These are phyloP conservation scores for Erpobdella octoculata DNA, from an alignment of 2,888 invertebrate species.

Conservation along the genomic window DNA sequence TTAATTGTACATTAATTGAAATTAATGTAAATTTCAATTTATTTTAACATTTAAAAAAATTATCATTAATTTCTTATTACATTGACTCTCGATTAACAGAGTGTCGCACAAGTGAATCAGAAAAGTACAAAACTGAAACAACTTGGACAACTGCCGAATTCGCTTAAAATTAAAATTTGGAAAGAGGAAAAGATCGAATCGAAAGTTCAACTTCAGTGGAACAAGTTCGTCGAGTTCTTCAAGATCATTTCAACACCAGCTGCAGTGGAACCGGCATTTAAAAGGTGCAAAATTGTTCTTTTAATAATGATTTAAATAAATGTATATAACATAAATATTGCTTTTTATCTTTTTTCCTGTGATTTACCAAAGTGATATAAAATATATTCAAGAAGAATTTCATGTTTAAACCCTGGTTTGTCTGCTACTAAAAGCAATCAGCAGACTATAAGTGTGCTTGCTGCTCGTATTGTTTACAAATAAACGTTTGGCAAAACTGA, in stretches of 20 bases:
- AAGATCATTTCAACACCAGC: conserved; percentile 6
- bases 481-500: too few species aligned
- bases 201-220: background rate
- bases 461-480: too few species aligned
- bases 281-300: background rate
- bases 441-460: too few species aligned
- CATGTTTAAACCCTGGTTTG: too few species aligned
- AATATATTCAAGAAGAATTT: too few species aligned
- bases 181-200: background rate
- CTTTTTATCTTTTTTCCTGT: too few species aligned
- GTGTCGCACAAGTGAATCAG: background rate
- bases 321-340: too few species aligned
- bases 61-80: background rate
- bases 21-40: background rate
- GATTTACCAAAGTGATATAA: too few species aligned
- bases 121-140: background rate
- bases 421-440: too few species aligned
- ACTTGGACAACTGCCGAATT: background rate
- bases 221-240: conserved; percentile 11
- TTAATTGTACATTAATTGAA: too few species aligned
- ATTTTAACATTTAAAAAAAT: background rate
- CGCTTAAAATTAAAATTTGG: background rate
- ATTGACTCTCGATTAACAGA: conserved; percentile 3
- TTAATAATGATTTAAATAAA: too few species aligned
- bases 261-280: background rate